A percentile compares a stretch with the other conserved stretches of the same genome.
These are phyloP conservation scores for Saccostrea cuccullata DNA, from an alignment of 1,140 invertebrate species.

Conservation along the genomic window DNA sequence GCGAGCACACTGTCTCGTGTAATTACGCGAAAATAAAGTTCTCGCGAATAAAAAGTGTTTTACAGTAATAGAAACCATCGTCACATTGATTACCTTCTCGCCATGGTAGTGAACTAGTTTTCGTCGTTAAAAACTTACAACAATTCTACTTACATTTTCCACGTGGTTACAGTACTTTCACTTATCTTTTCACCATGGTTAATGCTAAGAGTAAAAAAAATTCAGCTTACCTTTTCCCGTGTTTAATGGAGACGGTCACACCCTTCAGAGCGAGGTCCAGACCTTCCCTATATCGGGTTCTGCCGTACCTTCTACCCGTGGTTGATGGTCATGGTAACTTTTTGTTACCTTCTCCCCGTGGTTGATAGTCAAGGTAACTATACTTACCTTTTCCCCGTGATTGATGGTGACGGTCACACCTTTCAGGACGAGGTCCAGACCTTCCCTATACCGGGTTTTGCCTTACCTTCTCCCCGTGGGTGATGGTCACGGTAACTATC, in stretches of 20 bases:
- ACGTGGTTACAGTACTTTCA: not conserved
- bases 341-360: not conserved
- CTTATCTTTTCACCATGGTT: conserved; percentile 71
- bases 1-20: no score
- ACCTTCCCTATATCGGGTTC: no score
- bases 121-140: conserved; percentile 47
- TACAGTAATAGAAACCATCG: no score
- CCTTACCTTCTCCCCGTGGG: conserved; percentile 79
- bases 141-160: not conserved
- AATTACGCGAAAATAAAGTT: no score
- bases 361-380: not conserved
- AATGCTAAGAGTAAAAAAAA: not conserved
- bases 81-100: no score
- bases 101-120: no score
- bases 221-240: not conserved
- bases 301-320: no score
- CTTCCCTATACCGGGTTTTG: no score
- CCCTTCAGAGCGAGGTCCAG: no score
- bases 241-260: not conserved
- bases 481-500: conserved; percentile 64
- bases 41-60: no score
- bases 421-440: no score
- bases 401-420: conserved; percentile 67
- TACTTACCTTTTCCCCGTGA: not conserved
- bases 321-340: not conserved